A percentile compares a stretch with the other conserved stretches of the same genome.
These are phyloP conservation scores for Dorcus parallelipipedus DNA, from an alignment of 2,888 invertebrate genomes.

Conservation along the genomic window DNA sequence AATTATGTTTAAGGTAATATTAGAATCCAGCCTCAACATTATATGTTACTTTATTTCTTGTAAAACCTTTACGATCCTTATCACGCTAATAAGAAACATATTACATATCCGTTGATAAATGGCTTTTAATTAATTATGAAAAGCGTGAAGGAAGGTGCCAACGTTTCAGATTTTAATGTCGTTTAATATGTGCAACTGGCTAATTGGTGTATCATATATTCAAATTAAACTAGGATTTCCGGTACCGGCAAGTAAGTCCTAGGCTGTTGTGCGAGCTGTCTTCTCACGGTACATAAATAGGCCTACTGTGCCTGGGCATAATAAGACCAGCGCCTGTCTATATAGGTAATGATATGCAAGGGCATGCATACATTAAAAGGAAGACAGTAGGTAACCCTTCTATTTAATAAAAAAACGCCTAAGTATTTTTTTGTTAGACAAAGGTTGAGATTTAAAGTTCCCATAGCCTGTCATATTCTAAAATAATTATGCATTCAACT, in stretches of 20 bases:
- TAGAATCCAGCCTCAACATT: too few relatives aligned
- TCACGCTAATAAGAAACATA: too few relatives aligned
- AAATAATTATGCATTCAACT: too few relatives aligned
- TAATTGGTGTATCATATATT: neutral
- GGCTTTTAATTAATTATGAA: too few relatives aligned
- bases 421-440: constrained; percentile 40
- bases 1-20: too few relatives aligned
- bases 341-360: constrained; percentile 40
- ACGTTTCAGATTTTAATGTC: too few relatives aligned
- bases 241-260: neutral
- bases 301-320: constrained; percentile 37
- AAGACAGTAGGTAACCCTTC: constrained; percentile 44
- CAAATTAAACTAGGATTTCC: constrained; percentile 1
- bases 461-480: constrained; percentile 16
- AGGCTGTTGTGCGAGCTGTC: constrained; percentile 15
- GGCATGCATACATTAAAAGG: constrained; percentile 46
- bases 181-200: too few relatives aligned
- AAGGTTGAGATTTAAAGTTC: constrained; percentile 28
- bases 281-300: constrained; percentile 40
- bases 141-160: too few relatives aligned
- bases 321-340: constrained; percentile 27
- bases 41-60: too few relatives aligned
- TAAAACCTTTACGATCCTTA: too few relatives aligned
- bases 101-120: too few relatives aligned
- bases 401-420: constrained; percentile 33